phyloP scores from a whole-genome alignment of 2,113 vertebrate species.

The Hemibagrus wyckioides region DNA sequence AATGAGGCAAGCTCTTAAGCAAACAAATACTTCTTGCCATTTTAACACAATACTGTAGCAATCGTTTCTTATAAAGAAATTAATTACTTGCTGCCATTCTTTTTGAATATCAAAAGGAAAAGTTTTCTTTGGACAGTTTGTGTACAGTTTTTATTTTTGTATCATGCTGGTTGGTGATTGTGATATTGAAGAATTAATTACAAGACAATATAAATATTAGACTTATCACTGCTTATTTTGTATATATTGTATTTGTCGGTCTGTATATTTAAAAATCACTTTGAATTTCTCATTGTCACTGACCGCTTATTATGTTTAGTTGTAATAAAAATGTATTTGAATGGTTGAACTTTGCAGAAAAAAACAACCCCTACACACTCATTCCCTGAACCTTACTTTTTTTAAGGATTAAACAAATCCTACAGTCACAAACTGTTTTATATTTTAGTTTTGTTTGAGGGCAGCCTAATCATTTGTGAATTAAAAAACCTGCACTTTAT shows the following conservation, averaged over 20 bases:
- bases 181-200: constrained; percentile 67
- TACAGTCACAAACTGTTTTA: constrained; percentile 64
- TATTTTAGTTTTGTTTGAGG: constrained; percentile 67
- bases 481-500: constrained; percentile 78
- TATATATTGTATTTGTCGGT: constrained; percentile 87
- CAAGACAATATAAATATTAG: constrained; percentile 74
- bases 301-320: constrained; percentile 67
- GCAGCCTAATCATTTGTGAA: constrained; percentile 64
- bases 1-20: constrained; percentile 74
- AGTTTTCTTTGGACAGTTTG: constrained; percentile 78
- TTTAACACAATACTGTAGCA: constrained; percentile 92
- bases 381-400: constrained; percentile 34
- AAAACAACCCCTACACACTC: constrained; percentile 21
- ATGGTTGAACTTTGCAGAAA: constrained; percentile 43
- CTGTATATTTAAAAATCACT: constrained; percentile 82
- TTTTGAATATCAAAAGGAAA: constrained; percentile 75
- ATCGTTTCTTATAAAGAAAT: constrained; percentile 81
- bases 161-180: constrained; percentile 78
- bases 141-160: constrained; percentile 91
- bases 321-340: constrained; percentile 56
- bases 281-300: constrained; percentile 65
- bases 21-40: constrained; percentile 75
- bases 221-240: constrained; percentile 72
- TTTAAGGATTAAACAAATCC: constrained; percentile 47
- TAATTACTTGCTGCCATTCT: constrained; percentile 81